Evolutionary conservation across 2,797 vertebrate species (phyloP).

Genomic region (Crenichthys baileyi): DNA sequence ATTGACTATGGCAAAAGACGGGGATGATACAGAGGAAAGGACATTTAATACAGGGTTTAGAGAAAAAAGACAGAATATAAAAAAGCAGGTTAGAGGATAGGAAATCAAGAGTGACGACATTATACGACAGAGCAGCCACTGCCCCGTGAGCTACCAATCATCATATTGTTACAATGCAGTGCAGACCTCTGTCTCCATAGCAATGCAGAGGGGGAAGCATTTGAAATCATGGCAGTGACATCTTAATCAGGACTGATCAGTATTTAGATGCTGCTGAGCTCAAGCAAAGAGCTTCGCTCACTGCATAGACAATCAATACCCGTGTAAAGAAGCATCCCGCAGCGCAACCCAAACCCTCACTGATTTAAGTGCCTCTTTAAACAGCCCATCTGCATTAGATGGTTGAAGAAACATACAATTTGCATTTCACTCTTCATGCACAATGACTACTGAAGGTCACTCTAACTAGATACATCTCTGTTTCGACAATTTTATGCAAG

Average conservation of each 20-base stretch:
- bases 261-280: constrained; percentile 42
- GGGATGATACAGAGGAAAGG: constrained; percentile 23
- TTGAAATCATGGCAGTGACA: constrained; percentile 35
- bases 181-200: constrained; percentile 60
- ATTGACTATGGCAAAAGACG: constrained; percentile 30
- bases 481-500: constrained; percentile 18
- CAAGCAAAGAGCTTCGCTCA: constrained; percentile 22
- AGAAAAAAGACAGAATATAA: constrained; percentile 17
- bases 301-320: constrained; percentile 52
- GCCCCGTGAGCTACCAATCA: constrained; percentile 45
- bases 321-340: constrained; percentile 29
- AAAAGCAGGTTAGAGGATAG: constrained; percentile 9
- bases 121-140: constrained; percentile 32
- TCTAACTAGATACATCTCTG: constrained; percentile 30
- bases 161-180: constrained; percentile 25
- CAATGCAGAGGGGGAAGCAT: constrained; percentile 32
- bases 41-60: constrained; percentile 42
- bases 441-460: constrained; percentile 2
- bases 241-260: constrained; percentile 60
- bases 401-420: constrained; percentile 20
- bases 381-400: constrained; percentile 19
- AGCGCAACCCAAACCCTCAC: constrained; percentile 19
- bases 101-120: constrained; percentile 43
- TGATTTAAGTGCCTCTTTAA: constrained; percentile 33
- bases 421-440: constrained; percentile 1